Evolutionary conservation across 2,113 vertebrate genomes (phyloP).

Genomic region (Prunella himalayana): DNA sequence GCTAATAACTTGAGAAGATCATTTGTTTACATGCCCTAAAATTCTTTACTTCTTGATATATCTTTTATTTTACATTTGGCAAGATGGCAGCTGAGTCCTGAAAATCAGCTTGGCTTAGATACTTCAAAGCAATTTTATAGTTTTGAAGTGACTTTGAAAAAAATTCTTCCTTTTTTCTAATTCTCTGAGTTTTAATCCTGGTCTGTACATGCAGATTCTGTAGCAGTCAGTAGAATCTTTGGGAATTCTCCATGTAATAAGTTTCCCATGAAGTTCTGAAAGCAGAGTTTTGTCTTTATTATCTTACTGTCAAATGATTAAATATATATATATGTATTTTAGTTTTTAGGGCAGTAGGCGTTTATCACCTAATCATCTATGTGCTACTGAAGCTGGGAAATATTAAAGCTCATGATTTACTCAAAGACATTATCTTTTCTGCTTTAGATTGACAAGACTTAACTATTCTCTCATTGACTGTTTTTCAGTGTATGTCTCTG

Average conservation of each 20-base stretch:
- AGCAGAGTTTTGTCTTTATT: neutral
- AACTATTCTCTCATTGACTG: neutral
- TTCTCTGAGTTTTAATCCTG: neutral
- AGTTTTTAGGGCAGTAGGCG: neutral
- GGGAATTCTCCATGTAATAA: neutral
- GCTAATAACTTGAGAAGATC: neutral
- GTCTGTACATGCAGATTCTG: neutral
- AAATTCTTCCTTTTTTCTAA: neutral
- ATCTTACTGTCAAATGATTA: neutral
- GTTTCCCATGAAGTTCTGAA: constrained; percentile 13
- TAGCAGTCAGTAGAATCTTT: neutral
- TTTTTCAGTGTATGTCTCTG: neutral
- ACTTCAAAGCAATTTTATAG: neutral
- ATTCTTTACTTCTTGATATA: neutral
- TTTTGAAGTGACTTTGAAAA: neutral
- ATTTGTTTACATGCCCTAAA: neutral
- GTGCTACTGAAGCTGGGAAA: neutral
- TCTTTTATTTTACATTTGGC: neutral
- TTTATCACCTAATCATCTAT: neutral
- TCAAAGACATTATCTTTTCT: neutral
- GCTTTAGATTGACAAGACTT: neutral
- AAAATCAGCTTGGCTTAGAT: neutral
- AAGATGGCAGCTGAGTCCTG: neutral
- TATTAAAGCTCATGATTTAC: neutral
- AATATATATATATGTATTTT: neutral